Conservation (phyloP, 2,113 vertebrate genomes). For the Corvus hawaiiensis region DNA sequence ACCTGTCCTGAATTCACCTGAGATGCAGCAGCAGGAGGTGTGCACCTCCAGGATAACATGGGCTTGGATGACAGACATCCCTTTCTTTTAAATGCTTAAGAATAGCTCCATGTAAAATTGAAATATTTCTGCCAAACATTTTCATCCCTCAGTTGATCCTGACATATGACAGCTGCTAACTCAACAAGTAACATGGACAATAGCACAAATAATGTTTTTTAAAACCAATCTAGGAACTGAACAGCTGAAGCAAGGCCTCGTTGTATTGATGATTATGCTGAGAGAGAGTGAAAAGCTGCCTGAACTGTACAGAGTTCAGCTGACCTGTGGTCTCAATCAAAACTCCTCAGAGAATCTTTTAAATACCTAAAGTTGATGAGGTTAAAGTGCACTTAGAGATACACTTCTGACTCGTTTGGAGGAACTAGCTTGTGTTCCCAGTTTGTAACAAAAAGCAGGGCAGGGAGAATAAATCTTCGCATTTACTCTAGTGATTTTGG, state of each 20-base stretch:
- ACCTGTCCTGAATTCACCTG: not conserved
- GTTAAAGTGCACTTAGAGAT: not conserved
- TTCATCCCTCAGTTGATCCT: not conserved
- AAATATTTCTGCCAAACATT: not conserved
- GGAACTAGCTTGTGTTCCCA: not conserved
- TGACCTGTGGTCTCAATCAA: not conserved
- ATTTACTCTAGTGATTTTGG: not conserved
- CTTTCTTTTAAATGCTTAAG: not conserved
- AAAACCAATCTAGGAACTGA: not conserved
- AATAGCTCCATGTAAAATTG: not conserved
- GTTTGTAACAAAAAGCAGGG: not conserved
- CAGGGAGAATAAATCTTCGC: not conserved
- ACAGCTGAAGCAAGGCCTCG: not conserved
- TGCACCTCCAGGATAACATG: not conserved
- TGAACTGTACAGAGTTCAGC: not conserved
- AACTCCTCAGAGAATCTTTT: not conserved
- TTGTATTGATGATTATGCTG: not conserved
- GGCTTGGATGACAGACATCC: not conserved
- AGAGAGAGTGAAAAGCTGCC: not conserved
- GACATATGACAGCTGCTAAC: slow-evolving; percentile 9
- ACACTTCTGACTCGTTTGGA: not conserved
- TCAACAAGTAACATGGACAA: not conserved
- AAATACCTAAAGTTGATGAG: not conserved
- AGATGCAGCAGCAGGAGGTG: not conserved
- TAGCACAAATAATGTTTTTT: not conserved